Percentiles rank a stretch among this genome's conserved stretches.
Evolutionary conservation across 2,113 vertebrate species (phyloP).

Genomic region (Parus major): DNA sequence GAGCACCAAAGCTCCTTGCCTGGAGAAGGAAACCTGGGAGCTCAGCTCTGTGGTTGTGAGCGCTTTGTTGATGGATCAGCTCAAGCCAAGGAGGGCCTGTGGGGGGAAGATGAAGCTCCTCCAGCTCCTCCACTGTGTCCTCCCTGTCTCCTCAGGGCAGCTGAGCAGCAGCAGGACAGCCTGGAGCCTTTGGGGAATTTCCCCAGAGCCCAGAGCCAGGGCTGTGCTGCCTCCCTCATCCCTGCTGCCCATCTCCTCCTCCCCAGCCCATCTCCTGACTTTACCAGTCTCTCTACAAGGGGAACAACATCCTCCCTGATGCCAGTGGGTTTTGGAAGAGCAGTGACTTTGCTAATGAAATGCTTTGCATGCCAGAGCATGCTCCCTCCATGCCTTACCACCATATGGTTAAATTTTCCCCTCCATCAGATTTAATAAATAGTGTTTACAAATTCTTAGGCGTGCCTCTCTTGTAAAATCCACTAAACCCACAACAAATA

Average conservation of each 20-base stretch:
- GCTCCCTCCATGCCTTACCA: not conserved
- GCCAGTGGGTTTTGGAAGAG: not conserved
- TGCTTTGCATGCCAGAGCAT: not conserved
- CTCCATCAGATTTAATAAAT: conserved; percentile 55
- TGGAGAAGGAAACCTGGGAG: not conserved
- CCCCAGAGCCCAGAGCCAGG: not conserved
- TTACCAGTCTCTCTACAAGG: not conserved
- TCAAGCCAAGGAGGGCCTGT: not conserved
- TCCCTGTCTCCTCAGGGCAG: not conserved
- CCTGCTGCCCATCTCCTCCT: not conserved
- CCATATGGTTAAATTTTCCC: conserved; percentile 35
- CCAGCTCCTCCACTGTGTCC: not conserved
- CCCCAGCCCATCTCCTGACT: not conserved
- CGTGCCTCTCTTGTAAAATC: conserved; percentile 38
- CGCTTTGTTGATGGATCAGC: not conserved
- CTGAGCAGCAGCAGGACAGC: not conserved
- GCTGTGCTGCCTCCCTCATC: not conserved
- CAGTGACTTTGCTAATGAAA: not conserved
- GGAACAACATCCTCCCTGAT: not conserved
- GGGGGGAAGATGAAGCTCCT: not conserved
- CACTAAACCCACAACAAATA: conserved; percentile 53
- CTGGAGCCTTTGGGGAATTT: rapidly evolving
- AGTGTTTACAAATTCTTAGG: conserved; percentile 53
- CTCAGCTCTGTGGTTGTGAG: rapidly evolving
- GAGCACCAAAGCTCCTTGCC: not conserved